Conservation (phyloP, 2,797 vertebrate species). For the Rachycentron canadum region DNA sequence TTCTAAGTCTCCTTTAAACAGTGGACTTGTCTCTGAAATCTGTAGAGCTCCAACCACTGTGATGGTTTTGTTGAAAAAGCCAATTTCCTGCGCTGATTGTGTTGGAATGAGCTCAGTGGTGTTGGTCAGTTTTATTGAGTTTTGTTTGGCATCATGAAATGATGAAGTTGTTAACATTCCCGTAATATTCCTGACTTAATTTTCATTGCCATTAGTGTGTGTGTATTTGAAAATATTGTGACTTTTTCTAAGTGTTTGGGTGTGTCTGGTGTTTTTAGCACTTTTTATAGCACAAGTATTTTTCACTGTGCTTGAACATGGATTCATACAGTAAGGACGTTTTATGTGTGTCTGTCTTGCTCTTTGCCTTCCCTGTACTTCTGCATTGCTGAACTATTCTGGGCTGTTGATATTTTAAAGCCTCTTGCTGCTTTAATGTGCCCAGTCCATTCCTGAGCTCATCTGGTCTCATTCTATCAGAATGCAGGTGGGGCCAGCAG, state of each 20-base stretch:
- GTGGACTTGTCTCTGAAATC: constrained; percentile 7
- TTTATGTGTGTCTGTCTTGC: neutral
- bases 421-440: constrained; percentile 46
- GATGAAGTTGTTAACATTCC: constrained; percentile 49
- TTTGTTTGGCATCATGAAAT: constrained; percentile 44
- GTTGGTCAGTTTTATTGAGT: constrained; percentile 46
- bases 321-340: neutral
- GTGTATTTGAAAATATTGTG: constrained; percentile 3
- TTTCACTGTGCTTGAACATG: neutral
- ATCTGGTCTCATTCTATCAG: constrained; percentile 71
- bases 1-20: neutral
- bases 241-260: constrained; percentile 17
- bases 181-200: constrained; percentile 41
- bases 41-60: constrained; percentile 3
- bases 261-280: constrained; percentile 19
- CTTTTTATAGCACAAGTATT: neutral
- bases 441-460: constrained; percentile 38
- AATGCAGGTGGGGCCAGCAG: constrained; percentile 57
- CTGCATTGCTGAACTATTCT: constrained; percentile 10
- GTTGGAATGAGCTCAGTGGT: constrained; percentile 44
- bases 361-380: neutral
- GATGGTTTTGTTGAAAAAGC: constrained; percentile 35
- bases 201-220: constrained; percentile 5
- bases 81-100: constrained; percentile 53
- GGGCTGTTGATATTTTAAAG: constrained; percentile 31